Evolutionary conservation across 2,888 invertebrate species (phyloP), one percentile per base, ranked within the genome.

Genomic region (Rhingia campestris): DNA sequence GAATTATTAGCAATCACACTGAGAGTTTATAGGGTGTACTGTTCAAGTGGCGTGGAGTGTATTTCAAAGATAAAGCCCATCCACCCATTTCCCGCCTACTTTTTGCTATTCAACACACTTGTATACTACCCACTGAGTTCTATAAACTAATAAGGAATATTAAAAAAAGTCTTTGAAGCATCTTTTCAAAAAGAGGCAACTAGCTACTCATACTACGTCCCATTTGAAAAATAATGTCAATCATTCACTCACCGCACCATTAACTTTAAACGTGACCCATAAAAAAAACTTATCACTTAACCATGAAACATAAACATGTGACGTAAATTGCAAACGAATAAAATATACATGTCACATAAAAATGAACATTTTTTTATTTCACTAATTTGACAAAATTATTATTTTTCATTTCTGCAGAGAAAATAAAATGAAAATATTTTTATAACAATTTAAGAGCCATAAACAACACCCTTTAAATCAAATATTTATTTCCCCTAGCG

Each of bases 321-420:
- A 66, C 66, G 74, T 51, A 66, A 74, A 75, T 66, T 59, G 66
- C 58, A 58, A n/a, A 33, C 30, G 22, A 51, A 51, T 30, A 45
- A 45, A 37, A 53, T 3, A 56, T 32, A 30, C 9, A 9, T 30
- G 32, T 33, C 35, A 6, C 2, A 30, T 37, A 6, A 12, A 4
- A 12, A 33, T 43, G 54, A 64, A 43, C 32, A 74, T 56, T 47
- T 56, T 47, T 63, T 73, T 53, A 45, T 45, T 6, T 0, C 5
- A 5, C 12, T 6, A 45, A 53, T 73, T 22, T 22, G 22, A 22
- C 22, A 35, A 35, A 37, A 53, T 47, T 12, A 30, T 6, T 43
- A 12, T 59, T 22, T 56, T 14, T 7, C 2, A 14, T 12, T 10
- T 30, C 39, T 10, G 2, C 10, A 54, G 7, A 14, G 6, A 2